A percentile compares a stretch with the other conserved stretches of the same genome.
Conservation (phyloP, 2,797 vertebrate genomes). For the Alectoris magna region DNA sequence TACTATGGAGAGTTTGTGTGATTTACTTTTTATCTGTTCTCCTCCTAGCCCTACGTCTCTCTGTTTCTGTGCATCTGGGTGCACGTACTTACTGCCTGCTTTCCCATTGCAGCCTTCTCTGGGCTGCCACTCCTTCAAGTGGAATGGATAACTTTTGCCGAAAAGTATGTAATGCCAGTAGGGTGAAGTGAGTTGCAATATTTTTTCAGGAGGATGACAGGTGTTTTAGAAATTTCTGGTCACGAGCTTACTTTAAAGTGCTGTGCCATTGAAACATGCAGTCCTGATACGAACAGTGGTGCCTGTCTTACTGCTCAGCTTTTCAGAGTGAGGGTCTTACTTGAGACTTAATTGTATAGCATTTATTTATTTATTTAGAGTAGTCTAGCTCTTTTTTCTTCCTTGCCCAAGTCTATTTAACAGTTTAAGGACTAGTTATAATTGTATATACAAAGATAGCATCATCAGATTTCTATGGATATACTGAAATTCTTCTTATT, state of each 20-base stretch:
- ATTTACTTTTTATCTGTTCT: not conserved
- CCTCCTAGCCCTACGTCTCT: not conserved
- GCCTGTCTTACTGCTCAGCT: rapidly evolving
- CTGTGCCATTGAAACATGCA: rapidly evolving
- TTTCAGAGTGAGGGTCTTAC: not conserved
- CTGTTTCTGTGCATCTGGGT: not conserved
- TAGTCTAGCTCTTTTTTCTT: not conserved
- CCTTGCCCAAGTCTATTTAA: not conserved
- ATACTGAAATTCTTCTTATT: not conserved
- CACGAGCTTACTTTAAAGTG: not conserved
- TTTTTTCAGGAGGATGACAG: not conserved
- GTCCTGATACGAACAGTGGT: not conserved
- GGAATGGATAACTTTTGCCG: not conserved
- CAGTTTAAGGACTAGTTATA: not conserved
- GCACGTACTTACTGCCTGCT: not conserved
- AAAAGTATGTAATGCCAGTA: not conserved
- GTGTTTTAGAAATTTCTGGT: not conserved
- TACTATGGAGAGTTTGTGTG: not conserved
- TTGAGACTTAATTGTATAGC: not conserved
- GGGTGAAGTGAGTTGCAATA: not conserved
- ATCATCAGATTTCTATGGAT: not conserved
- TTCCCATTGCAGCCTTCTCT: not conserved
- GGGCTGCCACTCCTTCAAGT: not conserved
- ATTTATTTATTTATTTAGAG: not conserved
- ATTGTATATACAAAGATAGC: not conserved